Evolutionary conservation across 2,113 vertebrate species (phyloP).

Genomic region (Candoia aspera): DNA sequence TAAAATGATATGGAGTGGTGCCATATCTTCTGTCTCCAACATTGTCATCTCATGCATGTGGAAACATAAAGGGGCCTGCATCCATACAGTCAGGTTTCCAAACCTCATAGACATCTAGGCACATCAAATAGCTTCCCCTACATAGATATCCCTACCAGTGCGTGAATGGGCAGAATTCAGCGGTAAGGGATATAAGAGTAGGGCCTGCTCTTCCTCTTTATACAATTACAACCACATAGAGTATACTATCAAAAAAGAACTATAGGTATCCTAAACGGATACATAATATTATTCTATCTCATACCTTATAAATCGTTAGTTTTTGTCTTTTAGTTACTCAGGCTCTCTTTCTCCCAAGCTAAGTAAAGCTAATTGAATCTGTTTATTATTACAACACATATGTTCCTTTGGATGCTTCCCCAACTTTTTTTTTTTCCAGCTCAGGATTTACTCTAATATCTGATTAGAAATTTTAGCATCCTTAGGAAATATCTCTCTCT

Average conservation of each 20-base stretch:
- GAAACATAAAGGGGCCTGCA: background rate
- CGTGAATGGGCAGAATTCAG: background rate
- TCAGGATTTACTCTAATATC: background rate
- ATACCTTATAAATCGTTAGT: background rate
- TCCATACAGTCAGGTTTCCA: background rate
- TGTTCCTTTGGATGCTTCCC: background rate
- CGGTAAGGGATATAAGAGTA: background rate
- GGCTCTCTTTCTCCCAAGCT: background rate
- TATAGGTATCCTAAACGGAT: too few relatives aligned
- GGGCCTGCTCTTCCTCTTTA: background rate
- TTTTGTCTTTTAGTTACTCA: background rate
- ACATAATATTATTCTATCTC: too few relatives aligned
- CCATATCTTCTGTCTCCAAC: background rate
- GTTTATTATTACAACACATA: background rate
- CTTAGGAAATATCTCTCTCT: background rate
- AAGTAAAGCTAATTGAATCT: background rate
- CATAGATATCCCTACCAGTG: background rate
- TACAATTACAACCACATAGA: background rate
- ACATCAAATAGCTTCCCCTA: background rate
- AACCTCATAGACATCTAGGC: background rate
- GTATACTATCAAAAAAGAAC: background rate
- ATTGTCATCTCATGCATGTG: too few relatives aligned
- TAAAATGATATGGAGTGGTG: background rate
- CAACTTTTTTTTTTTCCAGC: background rate
- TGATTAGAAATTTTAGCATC: background rate